Evolutionary conservation across 2,113 vertebrate genomes (phyloP), one percentile per base, ranked within the genome.

Genomic region (Daphoenositta chrysoptera): DNA sequence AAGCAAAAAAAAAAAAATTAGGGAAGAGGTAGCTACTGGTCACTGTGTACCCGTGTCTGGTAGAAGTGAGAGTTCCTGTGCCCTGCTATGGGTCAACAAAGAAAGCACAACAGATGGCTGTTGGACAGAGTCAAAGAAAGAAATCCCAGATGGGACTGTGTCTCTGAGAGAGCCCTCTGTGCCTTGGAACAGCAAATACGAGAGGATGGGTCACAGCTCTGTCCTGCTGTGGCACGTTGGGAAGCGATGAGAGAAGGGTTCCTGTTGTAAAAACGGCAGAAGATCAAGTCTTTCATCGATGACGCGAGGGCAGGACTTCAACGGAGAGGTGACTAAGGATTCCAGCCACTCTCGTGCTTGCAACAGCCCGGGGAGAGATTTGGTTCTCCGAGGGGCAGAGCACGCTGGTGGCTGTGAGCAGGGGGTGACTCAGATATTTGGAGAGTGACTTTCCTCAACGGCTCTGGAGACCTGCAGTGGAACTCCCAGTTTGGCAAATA

Each of bases 161-260:
- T 13, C 60, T 81, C 87, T 92, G 71, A 71, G 86, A 93, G 50
- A 88, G 47, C 39, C 24, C 78, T 80, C 51, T 90, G 70, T 86
- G 82, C 47, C 70, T 58, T 40, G 27, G 56, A 63, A 57, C 31
- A 30, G 64, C 69, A 68, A 75, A 44, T 30, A 15, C 0, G 9
- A 73, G 61, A 71, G 64, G 47, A 71, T 92, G 85, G 96, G 65
- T 79, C 83, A 94, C 11, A 53, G 60, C 61, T 89, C 48, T 84
- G 83, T 28, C 76, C 72, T 96, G 96, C 88, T 89, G 90, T 20
- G 70, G 83, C 96, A 89, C 0, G 65, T 71, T 92, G 69, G 56
- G 88, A 53, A 72, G 88, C 8, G 93, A 78, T 94, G 96, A 95
- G 91, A 79, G 96, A 95, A 94, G 61, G 28, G 65, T 78, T 96